Evolutionary conservation across 2,113 vertebrate species (phyloP).

Genomic region (Sceloporus tristichus): DNA sequence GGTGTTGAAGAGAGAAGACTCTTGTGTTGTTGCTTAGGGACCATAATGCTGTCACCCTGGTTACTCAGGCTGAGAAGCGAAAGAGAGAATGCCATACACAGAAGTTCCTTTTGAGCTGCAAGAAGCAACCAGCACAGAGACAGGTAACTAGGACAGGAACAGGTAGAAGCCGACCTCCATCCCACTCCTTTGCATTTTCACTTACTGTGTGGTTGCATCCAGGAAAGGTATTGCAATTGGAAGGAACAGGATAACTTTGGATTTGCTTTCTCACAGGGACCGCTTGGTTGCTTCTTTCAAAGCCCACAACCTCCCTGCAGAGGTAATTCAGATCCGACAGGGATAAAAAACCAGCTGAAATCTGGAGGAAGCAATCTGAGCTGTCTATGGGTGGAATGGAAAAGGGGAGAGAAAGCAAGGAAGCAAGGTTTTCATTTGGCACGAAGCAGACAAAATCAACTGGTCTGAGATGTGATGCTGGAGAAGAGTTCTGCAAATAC

Average conservation of each 20-base stretch:
- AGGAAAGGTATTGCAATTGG: not conserved
- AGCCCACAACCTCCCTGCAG: not conserved
- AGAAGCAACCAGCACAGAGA: constrained; percentile 7
- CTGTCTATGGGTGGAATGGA: not conserved
- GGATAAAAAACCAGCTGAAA: not conserved
- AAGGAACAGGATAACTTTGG: not conserved
- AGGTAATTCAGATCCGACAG: not conserved
- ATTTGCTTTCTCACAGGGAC: not conserved
- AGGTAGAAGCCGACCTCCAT: not conserved
- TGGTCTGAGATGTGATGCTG: no score
- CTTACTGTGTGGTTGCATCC: not conserved
- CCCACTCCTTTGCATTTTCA: not conserved
- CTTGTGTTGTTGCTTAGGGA: constrained; percentile 60
- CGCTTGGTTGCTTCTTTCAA: rapidly evolving
- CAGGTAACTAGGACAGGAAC: rapidly evolving
- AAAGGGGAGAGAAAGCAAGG: not conserved
- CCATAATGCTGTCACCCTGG: constrained; percentile 57
- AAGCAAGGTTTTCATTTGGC: not conserved
- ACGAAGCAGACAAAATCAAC: no score
- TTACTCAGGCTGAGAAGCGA: constrained; percentile 39
- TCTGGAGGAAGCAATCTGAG: not conserved
- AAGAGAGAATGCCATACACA: constrained; percentile 40
- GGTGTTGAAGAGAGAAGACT: constrained; percentile 33
- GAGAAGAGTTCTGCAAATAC: no score
- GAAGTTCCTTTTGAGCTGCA: constrained; percentile 3